These are phyloP conservation scores for Quadroppia sp. DNA, from an alignment of 2,888 invertebrate species.

Conservation along the genomic window DNA sequence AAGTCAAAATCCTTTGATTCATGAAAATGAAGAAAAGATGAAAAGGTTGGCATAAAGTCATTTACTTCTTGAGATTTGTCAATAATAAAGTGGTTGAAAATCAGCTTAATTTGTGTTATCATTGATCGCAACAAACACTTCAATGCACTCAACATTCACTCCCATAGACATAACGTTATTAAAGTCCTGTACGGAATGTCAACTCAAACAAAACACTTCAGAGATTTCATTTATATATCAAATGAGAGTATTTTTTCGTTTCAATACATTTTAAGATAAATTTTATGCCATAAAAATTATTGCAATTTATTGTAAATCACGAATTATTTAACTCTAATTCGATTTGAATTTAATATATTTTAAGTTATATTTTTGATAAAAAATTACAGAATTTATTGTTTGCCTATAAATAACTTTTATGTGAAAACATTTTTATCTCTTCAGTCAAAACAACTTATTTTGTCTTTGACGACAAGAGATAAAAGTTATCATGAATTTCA, in stretches of 20 bases:
- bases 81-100: neutral
- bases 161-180: too few relatives aligned
- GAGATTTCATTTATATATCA: neutral
- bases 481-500: slow-evolving; percentile 35
- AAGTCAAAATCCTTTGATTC: neutral
- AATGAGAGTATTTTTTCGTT: neutral
- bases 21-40: neutral
- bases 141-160: neutral
- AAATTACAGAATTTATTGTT: neutral
- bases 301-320: too few relatives aligned
- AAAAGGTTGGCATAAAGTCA: slow-evolving; percentile 18
- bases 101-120: slow-evolving; percentile 34
- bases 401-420: slow-evolving; percentile 1
- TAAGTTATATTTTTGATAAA: neutral
- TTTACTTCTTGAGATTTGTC: neutral
- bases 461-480: neutral
- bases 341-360: neutral
- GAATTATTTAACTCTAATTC: too few relatives aligned
- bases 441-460: neutral
- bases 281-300: too few relatives aligned
- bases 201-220: slow-evolving; percentile 16
- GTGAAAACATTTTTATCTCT: slow-evolving; percentile 8
- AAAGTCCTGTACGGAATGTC: neutral
- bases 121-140: slow-evolving; percentile 13
- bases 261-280: too few relatives aligned